Conservation (phyloP, 2,888 invertebrate species). For the Aplocera efformata region DNA sequence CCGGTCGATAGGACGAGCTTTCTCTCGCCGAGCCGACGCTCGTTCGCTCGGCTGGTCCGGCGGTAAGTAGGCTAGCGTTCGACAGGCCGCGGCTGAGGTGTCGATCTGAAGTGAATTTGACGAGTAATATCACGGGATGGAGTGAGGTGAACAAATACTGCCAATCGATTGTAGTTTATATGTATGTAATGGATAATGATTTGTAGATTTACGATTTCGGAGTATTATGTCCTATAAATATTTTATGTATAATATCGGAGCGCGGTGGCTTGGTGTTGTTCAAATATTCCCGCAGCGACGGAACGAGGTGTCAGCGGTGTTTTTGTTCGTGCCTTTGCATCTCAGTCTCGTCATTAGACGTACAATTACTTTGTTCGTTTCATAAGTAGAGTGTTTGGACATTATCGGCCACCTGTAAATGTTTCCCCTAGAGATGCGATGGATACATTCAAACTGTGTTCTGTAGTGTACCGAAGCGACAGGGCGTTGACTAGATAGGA, state of each 20-base stretch:
- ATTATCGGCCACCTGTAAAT: slow-evolving; percentile 49
- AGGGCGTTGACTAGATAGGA: slow-evolving; percentile 73
- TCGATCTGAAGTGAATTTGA: slow-evolving; percentile 11
- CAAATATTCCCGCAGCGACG: slow-evolving; percentile 29
- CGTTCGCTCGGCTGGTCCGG: not conserved
- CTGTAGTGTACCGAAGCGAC: slow-evolving; percentile 73
- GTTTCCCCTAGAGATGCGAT: slow-evolving; percentile 64
- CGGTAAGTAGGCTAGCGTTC: slow-evolving; percentile 10
- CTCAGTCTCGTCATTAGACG: slow-evolving; percentile 24
- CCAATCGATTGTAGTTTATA: slow-evolving; percentile 77
- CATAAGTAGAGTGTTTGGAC: slow-evolving; percentile 34
- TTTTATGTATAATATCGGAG: slow-evolving; percentile 70
- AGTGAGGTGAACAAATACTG: slow-evolving; percentile 68
- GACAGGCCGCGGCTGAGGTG: slow-evolving; percentile 6
- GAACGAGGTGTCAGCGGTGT: slow-evolving; percentile 17
- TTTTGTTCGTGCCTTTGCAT: slow-evolving; percentile 36
- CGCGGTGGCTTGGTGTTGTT: slow-evolving; percentile 47
- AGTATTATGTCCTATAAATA: slow-evolving; percentile 71
- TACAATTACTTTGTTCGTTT: slow-evolving; percentile 21
- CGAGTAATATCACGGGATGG: slow-evolving; percentile 61
- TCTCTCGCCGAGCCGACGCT: not conserved
- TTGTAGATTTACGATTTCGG: slow-evolving; percentile 73
- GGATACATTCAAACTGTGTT: slow-evolving; percentile 74
- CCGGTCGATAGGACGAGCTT: not conserved
- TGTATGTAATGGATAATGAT: slow-evolving; percentile 68